Evolutionary conservation across 2,797 vertebrate species (phyloP).

Genomic region (Myotis myotis): DNA sequence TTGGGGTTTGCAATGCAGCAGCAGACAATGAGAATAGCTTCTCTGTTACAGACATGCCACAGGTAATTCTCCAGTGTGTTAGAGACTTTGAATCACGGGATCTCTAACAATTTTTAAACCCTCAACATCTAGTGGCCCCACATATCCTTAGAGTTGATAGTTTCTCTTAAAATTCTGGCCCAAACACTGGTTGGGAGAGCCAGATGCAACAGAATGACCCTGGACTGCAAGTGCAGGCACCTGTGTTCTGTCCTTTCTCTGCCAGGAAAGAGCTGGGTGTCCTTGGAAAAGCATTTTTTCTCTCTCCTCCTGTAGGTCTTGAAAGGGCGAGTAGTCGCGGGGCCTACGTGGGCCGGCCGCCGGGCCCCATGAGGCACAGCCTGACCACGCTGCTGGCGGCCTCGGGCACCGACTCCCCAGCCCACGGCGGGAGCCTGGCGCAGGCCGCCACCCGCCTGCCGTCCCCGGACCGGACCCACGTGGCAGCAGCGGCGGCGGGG

Average conservation of each 20-base stretch:
- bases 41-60: fast-evolving
- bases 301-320: background rate
- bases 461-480: too few species aligned
- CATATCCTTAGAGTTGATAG: background rate
- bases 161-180: background rate
- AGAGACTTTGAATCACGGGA: background rate
- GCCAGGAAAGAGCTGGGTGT: background rate
- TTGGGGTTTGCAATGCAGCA: background rate
- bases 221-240: too few species aligned
- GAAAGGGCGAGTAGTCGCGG: too few species aligned
- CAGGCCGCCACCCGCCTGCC: too few species aligned
- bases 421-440: too few species aligned
- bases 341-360: too few species aligned
- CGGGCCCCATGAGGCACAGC: too few species aligned
- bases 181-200: background rate
- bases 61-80: fast-evolving
- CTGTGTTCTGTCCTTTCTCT: background rate
- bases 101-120: background rate
- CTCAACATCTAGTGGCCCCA: too few species aligned
- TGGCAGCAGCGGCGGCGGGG: too few species aligned
- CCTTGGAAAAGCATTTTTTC: background rate
- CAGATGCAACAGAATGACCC: background rate
- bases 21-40: background rate
- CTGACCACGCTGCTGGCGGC: too few species aligned
- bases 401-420: too few species aligned